Evolutionary conservation across 2,888 invertebrate species (phyloP), one percentile per base, ranked within the genome.

Genomic region (Gibbula magus): DNA sequence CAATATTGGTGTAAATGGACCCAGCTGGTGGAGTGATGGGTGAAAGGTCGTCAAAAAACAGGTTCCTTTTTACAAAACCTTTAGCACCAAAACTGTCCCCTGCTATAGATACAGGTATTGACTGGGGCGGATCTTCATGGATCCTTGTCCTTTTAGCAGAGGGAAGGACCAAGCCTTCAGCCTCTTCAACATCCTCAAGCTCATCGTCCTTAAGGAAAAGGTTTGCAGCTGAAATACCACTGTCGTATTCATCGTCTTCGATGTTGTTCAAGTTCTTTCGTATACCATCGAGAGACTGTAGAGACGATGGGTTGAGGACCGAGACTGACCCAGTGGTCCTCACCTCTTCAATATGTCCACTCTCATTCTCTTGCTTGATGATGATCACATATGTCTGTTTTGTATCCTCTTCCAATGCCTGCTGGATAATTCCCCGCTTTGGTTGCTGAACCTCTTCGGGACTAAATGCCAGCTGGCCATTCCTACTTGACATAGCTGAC

Each of bases 351-450:
- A 75, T 77, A 29, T 83, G 77, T 4, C 81, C 78, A 45, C 80
- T 83, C 13, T 83, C 61, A 79, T 83, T 79, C 67, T 84, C 83
- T 70, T 85, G 85, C 67, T 85, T 86, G n/a, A 86, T 76, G 20
- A 87, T 85, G 45, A 87, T 81, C 16, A 87, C 85, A 73, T 87
- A 87, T 1, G 87, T 86, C 67, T 85, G 86, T 78, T 84, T 85
- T 29, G 85, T 81, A 35, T 82, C 83, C 32, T 85, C 84, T 53
- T 84, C 81, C 5, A 79, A 78, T 22, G 85, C 84, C 77, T 86
- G 84, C 79, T 86, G 85, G 45, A 20, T 76, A 32, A 75, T 76
- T 18, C 67, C 67, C 16, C 22, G 73, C 25, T 54, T 35, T 1
- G 76, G 75, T 32, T 52, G 32, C 51, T 76, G 32, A 20, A 75